Conservation (phyloP, 2,888 invertebrate species). For the Sphinx pinastri region DNA sequence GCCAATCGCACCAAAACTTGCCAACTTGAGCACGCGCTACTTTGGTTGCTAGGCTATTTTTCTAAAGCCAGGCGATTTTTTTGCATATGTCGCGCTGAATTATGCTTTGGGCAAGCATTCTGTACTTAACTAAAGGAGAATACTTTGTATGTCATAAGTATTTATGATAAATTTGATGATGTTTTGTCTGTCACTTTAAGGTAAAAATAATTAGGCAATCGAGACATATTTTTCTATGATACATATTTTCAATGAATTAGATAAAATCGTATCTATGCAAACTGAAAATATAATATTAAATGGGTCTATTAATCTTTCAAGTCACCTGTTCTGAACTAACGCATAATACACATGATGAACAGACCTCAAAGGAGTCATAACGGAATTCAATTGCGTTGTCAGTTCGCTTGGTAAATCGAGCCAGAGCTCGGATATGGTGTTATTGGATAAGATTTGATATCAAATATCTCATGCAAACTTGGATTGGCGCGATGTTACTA, state of each 20-base stretch:
- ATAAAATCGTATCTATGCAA: no score
- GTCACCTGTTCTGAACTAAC: not conserved
- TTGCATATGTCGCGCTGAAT: not conserved
- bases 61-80: constrained; percentile 6
- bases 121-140: not conserved
- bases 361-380: not conserved
- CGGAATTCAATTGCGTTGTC: not conserved
- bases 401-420: constrained; percentile 5
- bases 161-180: not conserved
- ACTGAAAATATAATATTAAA: not conserved
- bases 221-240: no score
- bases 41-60: not conserved
- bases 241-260: no score
- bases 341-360: not conserved
- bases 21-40: constrained; percentile 16
- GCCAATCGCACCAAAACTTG: constrained; percentile 12
- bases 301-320: not conserved
- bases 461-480: not conserved
- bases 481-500: not conserved
- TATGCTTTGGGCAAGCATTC: not conserved
- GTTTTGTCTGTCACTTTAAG: no score
- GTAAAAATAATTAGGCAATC: no score
- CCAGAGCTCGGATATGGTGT: no score
- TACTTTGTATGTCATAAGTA: not conserved
- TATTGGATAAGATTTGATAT: not conserved